Base-by-base conservation (phyloP, 2,113 vertebrate species). In the Pluvialis apricaria region DNA sequence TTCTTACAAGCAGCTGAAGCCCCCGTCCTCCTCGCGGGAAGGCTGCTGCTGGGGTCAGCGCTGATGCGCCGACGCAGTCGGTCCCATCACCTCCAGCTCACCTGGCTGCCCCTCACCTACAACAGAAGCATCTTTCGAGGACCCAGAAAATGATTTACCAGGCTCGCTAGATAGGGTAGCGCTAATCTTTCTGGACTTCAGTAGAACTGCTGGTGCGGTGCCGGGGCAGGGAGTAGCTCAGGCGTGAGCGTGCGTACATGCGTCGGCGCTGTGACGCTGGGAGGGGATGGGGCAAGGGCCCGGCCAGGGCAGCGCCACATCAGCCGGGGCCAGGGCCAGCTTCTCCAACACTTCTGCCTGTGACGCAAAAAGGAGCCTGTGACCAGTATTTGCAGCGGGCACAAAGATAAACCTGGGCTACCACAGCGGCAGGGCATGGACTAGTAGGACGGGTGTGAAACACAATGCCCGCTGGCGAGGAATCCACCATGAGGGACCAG, bases 261-360 rank as follows among this genome's bases (percentile, higher is more conserved):
- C 1, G 1, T 20, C 69, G 9, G 26, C 51, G n/a, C 68, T 45
- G 47, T 47, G 40, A 28, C 40, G 51, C 4, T 0, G 4, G 52
- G 47, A 3, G 28, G 77, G 69, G 64, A 91, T 40, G 40, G 54
- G 62, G 76, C 88, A 55, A 64, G 34, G 86, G n/a, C 64, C n/a
- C 0, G 5, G 40, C 14, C 31, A 51, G 21, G 31, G 76, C 28
- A 64, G 38, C 0, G 15, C 28, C 34, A 34, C n/a, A 66, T 52
- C 54, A 64, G 60, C 31, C 3, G 25, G 6, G 8, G 45, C 54
- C 0, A 0, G 75, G 61, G 1, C 18, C 29, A 32, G 38, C 58
- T 61, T 9, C 78, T 71, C 14, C 9, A 81, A 10, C 28, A 5
- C 14, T 64, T 61, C 38, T 49, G 62, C 68, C n/a, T 8, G 1